A percentile compares a stretch with the other conserved stretches of the same genome.
phyloP scores from a whole-genome alignment of 2,113 vertebrate genomes.

The Anhinga anhinga region DNA sequence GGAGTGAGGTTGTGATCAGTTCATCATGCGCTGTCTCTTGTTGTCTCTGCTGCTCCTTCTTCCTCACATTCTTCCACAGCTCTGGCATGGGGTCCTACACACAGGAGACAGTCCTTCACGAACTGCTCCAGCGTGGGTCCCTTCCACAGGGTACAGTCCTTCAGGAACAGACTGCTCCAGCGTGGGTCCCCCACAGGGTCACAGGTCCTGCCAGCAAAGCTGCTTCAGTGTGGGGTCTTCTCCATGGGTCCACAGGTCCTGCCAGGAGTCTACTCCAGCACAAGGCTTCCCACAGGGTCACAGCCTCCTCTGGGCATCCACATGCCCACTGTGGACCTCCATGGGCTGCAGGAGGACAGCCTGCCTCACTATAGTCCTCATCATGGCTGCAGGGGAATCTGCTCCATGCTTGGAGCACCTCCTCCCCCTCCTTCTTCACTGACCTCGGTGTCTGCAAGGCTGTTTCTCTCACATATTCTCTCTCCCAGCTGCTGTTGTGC shows the following conservation, averaged over 20 bases:
- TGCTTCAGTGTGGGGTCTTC: no score
- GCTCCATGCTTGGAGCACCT: fast-evolving
- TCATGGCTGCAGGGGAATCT: background rate
- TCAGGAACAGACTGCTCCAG: no score
- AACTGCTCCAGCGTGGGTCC: no score
- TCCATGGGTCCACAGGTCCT: no score
- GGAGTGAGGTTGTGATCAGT: background rate
- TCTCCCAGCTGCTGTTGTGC: background rate
- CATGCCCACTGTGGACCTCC: fast-evolving
- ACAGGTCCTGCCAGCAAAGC: no score
- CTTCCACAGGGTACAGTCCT: no score
- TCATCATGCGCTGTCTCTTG: fast-evolving
- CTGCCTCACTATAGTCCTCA: background rate
- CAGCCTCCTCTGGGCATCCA: no score
- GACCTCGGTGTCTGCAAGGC: background rate
- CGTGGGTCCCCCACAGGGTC: no score
- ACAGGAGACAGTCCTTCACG: fast-evolving
- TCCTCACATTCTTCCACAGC: background rate
- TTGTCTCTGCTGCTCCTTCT: background rate
- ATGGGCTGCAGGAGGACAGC: background rate
- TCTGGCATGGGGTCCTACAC: background rate
- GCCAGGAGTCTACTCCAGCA: no score
- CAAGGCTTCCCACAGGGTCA: no score
- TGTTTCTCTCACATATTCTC: background rate
- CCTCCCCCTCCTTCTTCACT: no score